Percentiles rank a stretch among this genome's conserved stretches.
Evolutionary conservation across 2,113 vertebrate species (phyloP).

Genomic region (Miniopterus natalensis): DNA sequence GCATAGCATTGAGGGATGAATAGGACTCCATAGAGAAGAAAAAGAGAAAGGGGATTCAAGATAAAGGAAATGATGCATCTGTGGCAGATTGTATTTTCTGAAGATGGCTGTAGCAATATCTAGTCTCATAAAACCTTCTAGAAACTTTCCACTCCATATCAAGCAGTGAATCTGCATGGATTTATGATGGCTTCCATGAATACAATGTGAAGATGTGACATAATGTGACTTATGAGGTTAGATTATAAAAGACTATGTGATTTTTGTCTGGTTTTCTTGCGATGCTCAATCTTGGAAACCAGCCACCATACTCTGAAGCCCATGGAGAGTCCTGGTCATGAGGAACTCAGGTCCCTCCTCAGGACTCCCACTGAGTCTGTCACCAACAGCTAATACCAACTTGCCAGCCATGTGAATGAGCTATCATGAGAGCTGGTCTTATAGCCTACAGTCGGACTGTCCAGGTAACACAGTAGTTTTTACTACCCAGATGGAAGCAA

Average conservation of each 20-base stretch:
- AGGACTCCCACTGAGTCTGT: not conserved
- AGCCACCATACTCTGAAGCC: not conserved
- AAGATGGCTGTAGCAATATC: not conserved
- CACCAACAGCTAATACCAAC: not conserved
- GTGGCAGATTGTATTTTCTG: not conserved
- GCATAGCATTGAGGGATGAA: not conserved
- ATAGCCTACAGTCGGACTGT: not conserved
- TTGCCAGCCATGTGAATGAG: not conserved
- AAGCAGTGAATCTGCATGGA: not conserved
- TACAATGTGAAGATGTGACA: not conserved
- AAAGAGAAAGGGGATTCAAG: not conserved
- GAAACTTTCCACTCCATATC: not conserved
- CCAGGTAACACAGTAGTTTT: not conserved
- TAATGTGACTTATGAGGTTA: not conserved
- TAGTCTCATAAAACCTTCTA: slow-evolving; percentile 10
- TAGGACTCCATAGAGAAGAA: not conserved
- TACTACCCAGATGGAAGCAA: not conserved
- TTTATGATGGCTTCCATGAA: not conserved
- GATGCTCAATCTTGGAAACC: not conserved
- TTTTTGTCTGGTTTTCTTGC: slow-evolving; percentile 1
- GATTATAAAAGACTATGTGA: not conserved
- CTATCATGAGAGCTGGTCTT: not conserved
- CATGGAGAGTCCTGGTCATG: not conserved
- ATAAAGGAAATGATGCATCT: not conserved
- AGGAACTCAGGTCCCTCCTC: not conserved